Percentiles rank a stretch among this genome's conserved stretches.
These are phyloP conservation scores for Sebastes steindachneri DNA, from an alignment of 2,797 vertebrate species.

Conservation along the genomic window DNA sequence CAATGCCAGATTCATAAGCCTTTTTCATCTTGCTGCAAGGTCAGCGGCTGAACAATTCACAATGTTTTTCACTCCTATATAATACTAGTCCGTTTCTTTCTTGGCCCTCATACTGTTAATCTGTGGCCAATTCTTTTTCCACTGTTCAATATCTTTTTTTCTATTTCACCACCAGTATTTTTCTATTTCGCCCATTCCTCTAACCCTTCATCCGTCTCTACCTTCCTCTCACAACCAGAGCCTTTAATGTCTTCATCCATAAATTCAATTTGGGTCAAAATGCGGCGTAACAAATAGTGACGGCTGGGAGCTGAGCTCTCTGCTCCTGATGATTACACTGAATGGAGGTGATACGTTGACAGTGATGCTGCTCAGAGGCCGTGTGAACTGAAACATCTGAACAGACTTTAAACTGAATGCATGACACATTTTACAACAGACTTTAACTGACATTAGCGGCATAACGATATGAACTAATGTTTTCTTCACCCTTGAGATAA, in stretches of 20 bases:
- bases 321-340: constrained; percentile 26
- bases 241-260: constrained; percentile 48
- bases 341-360: not conserved
- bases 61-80: not conserved
- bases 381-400: not conserved
- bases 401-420: not conserved
- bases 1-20: constrained; percentile 33
- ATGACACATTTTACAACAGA: not conserved
- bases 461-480: not conserved
- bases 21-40: constrained; percentile 28
- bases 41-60: constrained; percentile 27
- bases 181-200: not conserved
- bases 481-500: not conserved
- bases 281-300: constrained; percentile 37
- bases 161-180: not conserved
- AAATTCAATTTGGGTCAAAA: constrained; percentile 53
- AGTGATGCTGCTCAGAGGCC: not conserved
- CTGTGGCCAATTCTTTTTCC: not conserved
- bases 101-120: not conserved
- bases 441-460: not conserved
- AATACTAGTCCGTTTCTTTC: not conserved
- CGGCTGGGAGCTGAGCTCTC: constrained; percentile 28
- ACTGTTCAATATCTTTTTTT: constrained; percentile 3
- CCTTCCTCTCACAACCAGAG: not conserved
- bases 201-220: not conserved